Conservation (phyloP, 2,113 vertebrate species). For the Scortum barcoo region DNA sequence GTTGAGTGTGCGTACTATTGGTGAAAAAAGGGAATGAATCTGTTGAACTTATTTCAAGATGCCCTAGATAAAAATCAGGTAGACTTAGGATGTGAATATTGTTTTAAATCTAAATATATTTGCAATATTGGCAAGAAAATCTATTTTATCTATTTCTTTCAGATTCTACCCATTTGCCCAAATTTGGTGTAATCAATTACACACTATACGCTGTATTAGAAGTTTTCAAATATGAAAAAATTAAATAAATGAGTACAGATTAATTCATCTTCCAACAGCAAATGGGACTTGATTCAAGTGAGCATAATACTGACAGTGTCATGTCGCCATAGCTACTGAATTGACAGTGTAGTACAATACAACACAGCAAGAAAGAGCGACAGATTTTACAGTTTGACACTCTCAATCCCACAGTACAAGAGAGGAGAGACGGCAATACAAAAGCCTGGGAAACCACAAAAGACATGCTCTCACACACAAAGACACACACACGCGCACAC, state of each 20-base stretch:
- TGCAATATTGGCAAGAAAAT: too few relatives aligned
- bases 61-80: not conserved
- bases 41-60: not conserved
- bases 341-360: conserved; percentile 43
- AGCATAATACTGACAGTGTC: conserved; percentile 3
- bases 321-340: conserved; percentile 34
- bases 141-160: not conserved
- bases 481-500: conserved; percentile 34
- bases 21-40: not conserved
- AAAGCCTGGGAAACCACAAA: conserved; percentile 65
- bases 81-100: not conserved
- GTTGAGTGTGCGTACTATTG: not conserved
- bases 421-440: conserved; percentile 58
- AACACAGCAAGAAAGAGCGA: conserved; percentile 11
- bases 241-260: not conserved
- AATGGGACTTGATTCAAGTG: not conserved
- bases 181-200: too few relatives aligned
- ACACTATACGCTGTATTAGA: too few relatives aligned
- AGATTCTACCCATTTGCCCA: not conserved
- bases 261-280: not conserved
- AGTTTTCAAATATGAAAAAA: not conserved
- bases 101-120: not conserved
- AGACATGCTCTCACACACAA: conserved; percentile 29
- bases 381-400: conserved; percentile 50
- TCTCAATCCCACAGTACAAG: conserved; percentile 49